Evolutionary conservation across 1,140 invertebrate species (phyloP), one percentile per base, ranked within the genome.

Genomic region (Asobara japonica): DNA sequence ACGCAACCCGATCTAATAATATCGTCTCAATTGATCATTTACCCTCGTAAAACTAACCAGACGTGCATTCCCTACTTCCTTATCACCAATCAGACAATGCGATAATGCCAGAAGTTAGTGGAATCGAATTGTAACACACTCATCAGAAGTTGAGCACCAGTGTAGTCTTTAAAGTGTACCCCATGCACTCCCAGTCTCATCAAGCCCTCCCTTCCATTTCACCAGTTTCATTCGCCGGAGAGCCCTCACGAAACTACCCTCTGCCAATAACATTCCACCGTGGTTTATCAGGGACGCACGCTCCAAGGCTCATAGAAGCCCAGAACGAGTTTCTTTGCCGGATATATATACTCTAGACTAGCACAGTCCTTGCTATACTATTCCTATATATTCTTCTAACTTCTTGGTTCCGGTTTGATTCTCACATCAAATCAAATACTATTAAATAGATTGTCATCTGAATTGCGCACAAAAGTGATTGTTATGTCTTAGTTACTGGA

Each of bases 231-330:
- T 77, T 74, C 76, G 75, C 75, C 61, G 64, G 56, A 71, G 75
- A 76, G 72, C 76, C 75, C 77, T 76, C 77, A 74, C 74, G 74
- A 76, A 77, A 79, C 77, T 79, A 79, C 73, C 75, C 76, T 74
- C 74, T 77, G 76, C 77, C 77, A 79, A 79, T 79, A 79, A 77
- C 77, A 76, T 72, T 73, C 76, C 74, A 33, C 74, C 76, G 72
- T 77, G 77, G 77, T 79, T 79, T 79, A 79, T 77, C 77, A 76
- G 77, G 75, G 77, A 77, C 77, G 77, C 75, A 77, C 75, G 76
- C 75, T 77, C 74, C 73, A 72, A 71, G 74, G 73, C 75, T 75
- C 75, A 75, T 51, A 51, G 3, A 51, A 51, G 22, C 48, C 74
- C 69, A 74, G 74, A 73, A 76, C 70, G 71, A 75, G 75, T 76